These are phyloP conservation scores for Hippolais icterina DNA, from an alignment of 2,113 vertebrate species.

Conservation along the genomic window DNA sequence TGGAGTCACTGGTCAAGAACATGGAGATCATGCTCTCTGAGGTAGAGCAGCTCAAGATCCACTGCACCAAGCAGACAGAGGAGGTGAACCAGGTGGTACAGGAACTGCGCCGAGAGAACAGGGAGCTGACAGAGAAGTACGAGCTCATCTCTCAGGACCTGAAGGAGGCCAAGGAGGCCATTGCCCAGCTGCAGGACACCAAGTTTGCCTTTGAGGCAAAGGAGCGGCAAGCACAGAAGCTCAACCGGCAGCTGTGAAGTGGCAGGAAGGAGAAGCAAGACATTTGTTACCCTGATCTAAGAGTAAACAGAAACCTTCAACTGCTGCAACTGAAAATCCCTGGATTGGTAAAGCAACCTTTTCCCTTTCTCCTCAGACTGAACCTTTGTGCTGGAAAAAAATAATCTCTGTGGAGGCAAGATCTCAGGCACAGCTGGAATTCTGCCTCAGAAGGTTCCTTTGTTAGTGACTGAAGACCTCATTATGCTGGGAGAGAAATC, in stretches of 20 bases:
- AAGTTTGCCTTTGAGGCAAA: slow-evolving; percentile 85
- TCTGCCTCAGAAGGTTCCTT: slow-evolving; percentile 28
- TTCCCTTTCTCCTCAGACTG: neutral
- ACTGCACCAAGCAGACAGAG: slow-evolving; percentile 84
- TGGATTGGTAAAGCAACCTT: neutral
- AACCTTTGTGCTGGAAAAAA: neutral
- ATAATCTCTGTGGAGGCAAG: neutral
- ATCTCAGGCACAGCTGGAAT: slow-evolving; percentile 25
- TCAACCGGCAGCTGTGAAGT: slow-evolving; percentile 82
- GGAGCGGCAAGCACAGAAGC: slow-evolving; percentile 87
- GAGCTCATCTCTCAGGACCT: slow-evolving; percentile 76
- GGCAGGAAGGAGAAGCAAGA: neutral
- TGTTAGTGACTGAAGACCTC: slow-evolving; percentile 23
- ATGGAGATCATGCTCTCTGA: slow-evolving; percentile 88
- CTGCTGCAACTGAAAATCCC: neutral
- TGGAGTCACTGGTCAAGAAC: slow-evolving; percentile 85
- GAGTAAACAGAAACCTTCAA: slow-evolving; percentile 22
- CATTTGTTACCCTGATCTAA: neutral
- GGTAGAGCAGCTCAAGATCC: slow-evolving; percentile 87
- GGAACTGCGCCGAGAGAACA: slow-evolving; percentile 81
- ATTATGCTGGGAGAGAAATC: neutral
- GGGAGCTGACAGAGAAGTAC: slow-evolving; percentile 83
- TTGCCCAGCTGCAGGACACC: slow-evolving; percentile 81
- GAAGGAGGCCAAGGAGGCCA: slow-evolving; percentile 83
- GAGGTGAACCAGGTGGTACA: slow-evolving; percentile 83